Base-by-base conservation (phyloP, 2,888 invertebrate species). In the Thereva unica region DNA sequence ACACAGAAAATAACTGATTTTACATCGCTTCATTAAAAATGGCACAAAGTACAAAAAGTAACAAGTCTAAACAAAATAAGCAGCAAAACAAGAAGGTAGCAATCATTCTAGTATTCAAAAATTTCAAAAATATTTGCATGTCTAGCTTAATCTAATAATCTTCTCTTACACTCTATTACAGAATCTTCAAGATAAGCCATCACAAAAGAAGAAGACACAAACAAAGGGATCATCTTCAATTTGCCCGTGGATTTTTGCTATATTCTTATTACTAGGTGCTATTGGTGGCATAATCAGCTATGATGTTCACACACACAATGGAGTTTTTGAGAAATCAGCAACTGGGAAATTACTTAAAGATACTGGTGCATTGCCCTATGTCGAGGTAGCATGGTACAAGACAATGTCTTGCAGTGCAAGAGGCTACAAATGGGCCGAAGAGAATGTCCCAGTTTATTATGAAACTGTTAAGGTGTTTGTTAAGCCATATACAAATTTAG, bases 311-410 rank as follows among this genome's bases (percentile, higher is more conserved):
- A 84, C 82, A 70, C 84, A 87, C 74, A 87, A 88, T 66, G 88
- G 88, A 54, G 83, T 86, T 69, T 90, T 91, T 82, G 85, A 88
- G 73, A 89, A 86, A 72, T 89, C 90, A 50, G 82, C 84, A 72
- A 87, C 87, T 5, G 89, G 87, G 49, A 85, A 84, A 73, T 80
- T 87, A 49, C 79, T 91, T 72, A 86, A 86, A 73, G 86, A 87
- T 73, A 84, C 85, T 41, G 90, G 90, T 42, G 79, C 87, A 40
- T 76, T 86, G 68, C 86, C 86, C 59, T 86, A 87, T 72, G 86
- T 86, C 61, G 86, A 89, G 72, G 83, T 83, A 69, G 87, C 84
- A 4, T 86, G 87, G 84, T 84, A 85, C 73, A 84, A 83, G 69
- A 82, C 86, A 0, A 82, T 87, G 71, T 83, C 86, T 0, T 84